Base-by-base conservation (phyloP, 2,797 vertebrate species). In the Synanceia verrucosa region DNA sequence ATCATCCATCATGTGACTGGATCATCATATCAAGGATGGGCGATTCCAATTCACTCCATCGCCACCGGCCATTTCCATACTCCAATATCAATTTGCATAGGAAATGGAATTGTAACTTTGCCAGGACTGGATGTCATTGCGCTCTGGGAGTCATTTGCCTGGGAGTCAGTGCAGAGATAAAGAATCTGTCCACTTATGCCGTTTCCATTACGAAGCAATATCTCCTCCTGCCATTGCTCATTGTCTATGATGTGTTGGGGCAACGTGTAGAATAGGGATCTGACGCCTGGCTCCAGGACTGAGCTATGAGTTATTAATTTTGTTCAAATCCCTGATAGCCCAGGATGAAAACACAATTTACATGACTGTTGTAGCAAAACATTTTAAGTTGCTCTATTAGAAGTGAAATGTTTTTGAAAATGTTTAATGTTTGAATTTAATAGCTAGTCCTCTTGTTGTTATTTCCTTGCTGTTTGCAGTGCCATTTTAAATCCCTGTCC, bases 131-230 rank as follows among this genome's bases (percentile, higher is more conserved):
- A 70, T 84, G 78, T 87, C 68, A 66, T 72, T 9, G 21, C 57
- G 43, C 73, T 73, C 64, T 73, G 62, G 74, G 67, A 83, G 80
- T 84, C 76, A 85, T 92, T 90, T 87, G 71, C 82, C 61, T 56
- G 48, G 73, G 68, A 76, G 78, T 83, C 70, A 23, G 51, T 21
- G 39, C 68, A 60, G 80, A 86, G 78, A 86, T 86, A 76, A 86
- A 86, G 71, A 82, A 89, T 89, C 76, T 85, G 60, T 81, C 73
- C 83, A 63, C 83, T 89, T 86, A 75, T 6, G 14, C 71, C 52
- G 52, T 84, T 87, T 86, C 83, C 75, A 78, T 90, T 91, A 78
- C 69, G 86, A 86, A 82, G 88, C 80, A 86, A 85, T 91, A 88
- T 87, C 82, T 84, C 66, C 70, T 65, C 52, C 83, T 88, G 90